Evolutionary conservation across 2,888 invertebrate species (phyloP).

Genomic region (Limnephilus auricula): DNA sequence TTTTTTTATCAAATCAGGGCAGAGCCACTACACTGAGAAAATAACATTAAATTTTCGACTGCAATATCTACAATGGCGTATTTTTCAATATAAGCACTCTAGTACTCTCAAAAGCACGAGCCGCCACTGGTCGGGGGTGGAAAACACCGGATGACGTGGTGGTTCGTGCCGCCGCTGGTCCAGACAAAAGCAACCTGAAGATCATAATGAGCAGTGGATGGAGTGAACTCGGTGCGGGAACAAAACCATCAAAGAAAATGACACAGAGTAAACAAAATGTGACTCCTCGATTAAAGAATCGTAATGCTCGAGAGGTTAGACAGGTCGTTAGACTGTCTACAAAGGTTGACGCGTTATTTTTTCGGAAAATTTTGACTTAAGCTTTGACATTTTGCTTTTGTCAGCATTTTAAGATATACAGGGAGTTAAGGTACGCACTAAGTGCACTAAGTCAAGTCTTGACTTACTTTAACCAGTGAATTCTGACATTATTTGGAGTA

Average conservation of each 20-base stretch:
- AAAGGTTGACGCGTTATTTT: not conserved
- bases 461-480: too few species aligned
- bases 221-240: not conserved
- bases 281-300: not conserved
- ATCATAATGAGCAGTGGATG: not conserved
- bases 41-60: too few species aligned
- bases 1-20: too few species aligned
- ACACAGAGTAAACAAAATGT: not conserved
- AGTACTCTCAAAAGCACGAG: too few species aligned
- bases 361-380: not conserved
- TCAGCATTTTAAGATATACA: not conserved
- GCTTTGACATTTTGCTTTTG: not conserved
- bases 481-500: too few species aligned
- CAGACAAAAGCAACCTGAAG: slow-evolving; percentile 5
- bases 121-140: not conserved
- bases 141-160: not conserved
- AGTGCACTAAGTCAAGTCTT: too few species aligned
- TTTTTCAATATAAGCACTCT: too few species aligned
- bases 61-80: too few species aligned
- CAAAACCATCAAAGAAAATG: not conserved
- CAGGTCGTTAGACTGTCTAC: not conserved
- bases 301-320: not conserved
- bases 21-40: too few species aligned
- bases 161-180: not conserved
- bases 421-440: too few species aligned